Percentiles rank a stretch among this genome's conserved stretches.
Conservation (phyloP, 2,888 invertebrate species). For the Dasysyrphus tricinctus region DNA sequence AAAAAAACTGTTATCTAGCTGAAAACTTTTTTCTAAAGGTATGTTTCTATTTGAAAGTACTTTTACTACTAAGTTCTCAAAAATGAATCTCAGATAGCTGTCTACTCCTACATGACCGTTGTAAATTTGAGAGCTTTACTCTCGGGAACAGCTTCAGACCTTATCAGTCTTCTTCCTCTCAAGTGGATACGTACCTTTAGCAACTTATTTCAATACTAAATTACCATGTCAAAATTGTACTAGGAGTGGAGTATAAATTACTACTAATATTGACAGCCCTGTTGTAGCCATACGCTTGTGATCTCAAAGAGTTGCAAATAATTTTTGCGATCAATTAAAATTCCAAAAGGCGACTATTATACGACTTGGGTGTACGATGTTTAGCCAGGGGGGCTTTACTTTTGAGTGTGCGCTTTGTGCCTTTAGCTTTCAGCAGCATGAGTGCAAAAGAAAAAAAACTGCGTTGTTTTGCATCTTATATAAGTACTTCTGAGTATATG, state of each 20-base stretch:
- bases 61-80: too few species aligned
- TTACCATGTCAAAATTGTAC: background rate
- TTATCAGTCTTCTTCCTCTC: too few species aligned
- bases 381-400: slow-evolving; percentile 54
- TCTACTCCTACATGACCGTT: too few species aligned
- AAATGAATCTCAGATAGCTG: too few species aligned
- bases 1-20: too few species aligned
- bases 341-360: slow-evolving; percentile 53
- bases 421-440: background rate
- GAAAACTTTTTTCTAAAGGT: too few species aligned
- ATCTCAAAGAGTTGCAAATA: slow-evolving; percentile 34
- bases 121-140: too few species aligned
- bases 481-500: slow-evolving; percentile 29
- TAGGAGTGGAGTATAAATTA: background rate
- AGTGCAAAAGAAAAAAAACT: slow-evolving; percentile 1
- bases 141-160: too few species aligned
- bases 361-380: slow-evolving; percentile 28
- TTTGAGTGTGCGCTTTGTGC: slow-evolving; percentile 32
- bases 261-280: background rate
- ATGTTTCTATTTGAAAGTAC: too few species aligned
- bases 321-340: slow-evolving; percentile 73
- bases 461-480: slow-evolving; percentile 14
- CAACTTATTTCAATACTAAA: background rate
- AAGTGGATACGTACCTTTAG: too few species aligned
- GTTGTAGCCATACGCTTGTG: background rate